Percentiles rank a stretch among this genome's conserved stretches.
phyloP scores from a whole-genome alignment of 2,797 vertebrate species.

The Phoebastria nigripes region DNA sequence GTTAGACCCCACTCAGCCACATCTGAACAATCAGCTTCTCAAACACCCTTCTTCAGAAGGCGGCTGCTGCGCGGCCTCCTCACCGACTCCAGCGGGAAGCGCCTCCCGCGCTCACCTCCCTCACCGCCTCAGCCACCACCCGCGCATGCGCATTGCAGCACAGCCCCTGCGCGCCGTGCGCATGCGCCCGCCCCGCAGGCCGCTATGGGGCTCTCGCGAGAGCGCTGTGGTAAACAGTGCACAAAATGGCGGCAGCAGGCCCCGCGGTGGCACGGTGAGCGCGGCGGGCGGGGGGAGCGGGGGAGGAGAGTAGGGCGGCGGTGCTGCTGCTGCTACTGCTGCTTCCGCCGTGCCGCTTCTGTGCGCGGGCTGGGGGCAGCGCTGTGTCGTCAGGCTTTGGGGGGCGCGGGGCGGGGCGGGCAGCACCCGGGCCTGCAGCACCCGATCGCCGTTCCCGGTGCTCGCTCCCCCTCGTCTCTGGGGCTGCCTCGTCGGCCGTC shows the following conservation, averaged over 20 bases:
- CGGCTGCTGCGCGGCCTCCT: neutral
- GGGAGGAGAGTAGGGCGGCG: fast-evolving
- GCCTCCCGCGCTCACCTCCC: fast-evolving
- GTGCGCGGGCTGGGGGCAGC: neutral
- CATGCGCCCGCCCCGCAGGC: neutral
- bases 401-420: neutral
- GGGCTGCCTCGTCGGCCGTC: neutral
- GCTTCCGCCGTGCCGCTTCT: neutral
- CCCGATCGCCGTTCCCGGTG: neutral
- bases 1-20: fast-evolving
- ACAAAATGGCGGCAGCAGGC: conserved; percentile 31
- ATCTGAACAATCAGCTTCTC: fast-evolving
- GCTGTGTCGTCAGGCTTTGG: neutral
- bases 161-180: neutral
- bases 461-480: neutral
- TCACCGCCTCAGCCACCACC: too few relatives aligned
- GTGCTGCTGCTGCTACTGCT: too few relatives aligned
- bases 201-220: conserved; percentile 6
- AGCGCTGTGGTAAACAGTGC: neutral
- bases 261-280: neutral
- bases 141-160: fast-evolving
- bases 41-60: fast-evolving
- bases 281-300: neutral
- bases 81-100: fast-evolving
- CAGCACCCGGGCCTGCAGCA: neutral